phyloP scores from a whole-genome alignment of 2,113 vertebrate genomes.

The Pluvianellus socialis region DNA sequence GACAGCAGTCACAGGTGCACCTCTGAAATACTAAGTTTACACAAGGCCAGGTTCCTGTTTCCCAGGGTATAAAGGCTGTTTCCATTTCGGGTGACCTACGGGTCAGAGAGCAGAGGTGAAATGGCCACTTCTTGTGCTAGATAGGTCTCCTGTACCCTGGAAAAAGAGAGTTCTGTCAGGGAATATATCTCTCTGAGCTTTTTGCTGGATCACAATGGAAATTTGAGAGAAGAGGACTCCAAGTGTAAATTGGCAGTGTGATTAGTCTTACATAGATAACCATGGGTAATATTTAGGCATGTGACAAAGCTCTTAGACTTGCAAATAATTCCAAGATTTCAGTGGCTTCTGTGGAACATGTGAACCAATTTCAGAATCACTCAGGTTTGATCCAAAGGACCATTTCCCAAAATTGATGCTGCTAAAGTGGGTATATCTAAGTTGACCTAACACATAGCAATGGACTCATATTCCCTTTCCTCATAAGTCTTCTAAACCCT shows the following conservation, averaged over 20 bases:
- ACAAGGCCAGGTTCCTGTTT: background rate
- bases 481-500: background rate
- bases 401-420: background rate
- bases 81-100: background rate
- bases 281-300: background rate
- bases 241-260: background rate
- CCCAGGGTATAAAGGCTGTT: rapidly evolving
- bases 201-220: background rate
- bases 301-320: background rate
- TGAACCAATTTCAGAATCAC: background rate
- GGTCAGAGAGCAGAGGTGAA: background rate
- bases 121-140: background rate
- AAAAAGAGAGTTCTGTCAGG: background rate
- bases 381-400: background rate
- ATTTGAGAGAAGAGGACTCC: background rate
- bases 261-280: background rate
- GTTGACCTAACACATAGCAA: background rate
- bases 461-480: background rate
- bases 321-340: background rate
- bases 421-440: background rate
- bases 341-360: background rate
- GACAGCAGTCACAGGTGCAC: background rate
- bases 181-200: background rate
- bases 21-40: background rate
- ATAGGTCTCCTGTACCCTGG: background rate